Evolutionary conservation across 2,797 vertebrate genomes (phyloP), one percentile per base, ranked within the genome.

Genomic region (Megaceryle alcyon): DNA sequence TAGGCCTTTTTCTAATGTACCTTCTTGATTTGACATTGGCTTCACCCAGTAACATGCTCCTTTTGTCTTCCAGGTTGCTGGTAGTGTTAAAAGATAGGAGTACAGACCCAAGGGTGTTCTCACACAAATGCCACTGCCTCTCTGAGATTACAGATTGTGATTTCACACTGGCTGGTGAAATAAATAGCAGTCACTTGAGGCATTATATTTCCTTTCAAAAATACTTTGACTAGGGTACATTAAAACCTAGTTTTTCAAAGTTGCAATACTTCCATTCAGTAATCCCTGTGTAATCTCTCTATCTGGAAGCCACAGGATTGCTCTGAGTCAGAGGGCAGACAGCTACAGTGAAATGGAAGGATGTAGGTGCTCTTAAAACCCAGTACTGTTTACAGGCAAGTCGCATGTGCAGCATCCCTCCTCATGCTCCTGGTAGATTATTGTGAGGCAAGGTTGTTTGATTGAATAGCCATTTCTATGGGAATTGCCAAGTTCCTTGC

Each of bases 241-340:
- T 88, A 91, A 93, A 96, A 63, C 51, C 88, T 90, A 72, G 23
- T 69, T 94, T 94, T 84, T 82, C 56, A 49, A 68, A 92, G 86
- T 20, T 89, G 63, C 33, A 82, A 82, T 87, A 46, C 43, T 88
- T 94, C 48, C 28, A 61, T 86, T 60, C 53, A 81, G n/a, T 96
- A 93, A 96, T 94, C 84, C 86, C 69, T 72, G n/a, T 51, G 46
- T 92, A 94, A 92, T 92, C 70, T 81, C 79, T 85, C 41, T 57
- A 10, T 76, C 39, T 86, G 69, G 65, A 68, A 78, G 23, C 41
- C n/a, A 39, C 43, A 48, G 79, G 63, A 96, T 75, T 86, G 48
- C 57, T 68, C 48, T n/a, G 31, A 86, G 46, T 48, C 37, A 63
- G 70, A 85, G 59, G 25, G 44, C 33, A 46, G 54, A 43, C n/a